Evolutionary conservation across 2,888 invertebrate genomes (phyloP).

Genomic region (Brachyopa scutellaris): DNA sequence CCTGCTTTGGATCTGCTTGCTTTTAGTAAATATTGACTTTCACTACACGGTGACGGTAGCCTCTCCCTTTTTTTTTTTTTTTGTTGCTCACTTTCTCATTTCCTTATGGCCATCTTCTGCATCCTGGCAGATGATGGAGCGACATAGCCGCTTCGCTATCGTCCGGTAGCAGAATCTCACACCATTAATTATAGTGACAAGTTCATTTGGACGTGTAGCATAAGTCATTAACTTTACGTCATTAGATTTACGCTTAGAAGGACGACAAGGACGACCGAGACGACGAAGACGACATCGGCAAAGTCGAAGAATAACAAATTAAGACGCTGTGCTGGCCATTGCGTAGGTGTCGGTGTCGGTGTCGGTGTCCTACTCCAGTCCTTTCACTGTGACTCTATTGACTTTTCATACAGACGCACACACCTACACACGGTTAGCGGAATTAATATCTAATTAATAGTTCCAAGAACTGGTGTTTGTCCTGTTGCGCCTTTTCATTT

Average conservation of each 20-base stretch:
- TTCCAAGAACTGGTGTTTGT: conserved; percentile 39
- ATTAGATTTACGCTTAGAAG: conserved; percentile 34
- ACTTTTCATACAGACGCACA: not conserved
- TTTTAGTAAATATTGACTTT: conserved; percentile 35
- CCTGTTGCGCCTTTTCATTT: conserved; percentile 51
- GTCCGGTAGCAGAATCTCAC: not conserved
- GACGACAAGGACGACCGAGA: too few relatives aligned
- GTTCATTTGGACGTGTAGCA: conserved; percentile 54
- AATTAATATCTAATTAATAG: conserved; percentile 67
- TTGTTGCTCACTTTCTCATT: not conserved
- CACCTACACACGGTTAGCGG: not conserved
- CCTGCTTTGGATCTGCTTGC: conserved; percentile 14
- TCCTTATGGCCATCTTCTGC: conserved; percentile 19
- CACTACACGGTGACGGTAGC: not conserved
- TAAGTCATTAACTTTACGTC: conserved; percentile 56
- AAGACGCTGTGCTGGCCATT: not conserved
- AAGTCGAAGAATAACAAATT: not conserved
- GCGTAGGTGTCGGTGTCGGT: conserved; percentile 14
- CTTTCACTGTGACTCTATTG: not conserved
- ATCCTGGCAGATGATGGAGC: conserved; percentile 4
- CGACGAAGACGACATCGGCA: too few relatives aligned
- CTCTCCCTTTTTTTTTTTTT: not conserved
- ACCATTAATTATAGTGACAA: conserved; percentile 60
- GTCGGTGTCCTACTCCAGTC: not conserved
- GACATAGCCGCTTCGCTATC: not conserved